Conservation (phyloP, 2,888 invertebrate species). For the Epinotia bilunana region DNA sequence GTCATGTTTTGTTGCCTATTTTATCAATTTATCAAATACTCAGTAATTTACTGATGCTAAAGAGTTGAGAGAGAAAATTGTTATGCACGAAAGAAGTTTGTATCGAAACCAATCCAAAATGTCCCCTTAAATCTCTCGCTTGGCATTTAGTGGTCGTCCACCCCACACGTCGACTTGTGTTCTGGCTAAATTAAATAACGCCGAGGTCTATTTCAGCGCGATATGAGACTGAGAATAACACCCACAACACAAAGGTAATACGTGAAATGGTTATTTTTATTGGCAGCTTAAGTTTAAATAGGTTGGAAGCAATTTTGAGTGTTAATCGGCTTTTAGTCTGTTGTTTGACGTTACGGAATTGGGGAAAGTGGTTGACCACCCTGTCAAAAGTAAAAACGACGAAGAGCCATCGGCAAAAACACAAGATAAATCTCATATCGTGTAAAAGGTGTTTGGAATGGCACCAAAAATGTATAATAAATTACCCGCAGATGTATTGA, state of each 20-base stretch:
- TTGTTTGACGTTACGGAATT: background rate
- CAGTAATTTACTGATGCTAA: no score
- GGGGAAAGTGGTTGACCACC: no score
- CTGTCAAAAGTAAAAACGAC: no score
- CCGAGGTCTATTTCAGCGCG: conserved; percentile 21
- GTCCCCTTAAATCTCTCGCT: background rate
- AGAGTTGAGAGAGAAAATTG: no score
- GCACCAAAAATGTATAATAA: no score
- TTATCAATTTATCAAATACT: no score
- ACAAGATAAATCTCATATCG: no score
- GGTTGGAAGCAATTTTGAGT: background rate
- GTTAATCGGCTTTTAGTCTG: conserved; percentile 7
- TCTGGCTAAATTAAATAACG: conserved; percentile 42
- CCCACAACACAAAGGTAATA: conserved; percentile 26
- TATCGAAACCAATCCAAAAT: no score
- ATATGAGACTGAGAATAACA: conserved; percentile 23
- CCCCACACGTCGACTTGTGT: conserved; percentile 17
- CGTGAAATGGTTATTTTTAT: conserved; percentile 27
- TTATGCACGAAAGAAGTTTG: background rate
- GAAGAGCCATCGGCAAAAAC: no score
- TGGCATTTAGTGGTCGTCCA: background rate
- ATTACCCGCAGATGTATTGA: no score
- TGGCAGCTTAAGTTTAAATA: background rate
- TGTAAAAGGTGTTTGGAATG: no score
- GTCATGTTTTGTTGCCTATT: no score